phyloP scores from a whole-genome alignment of 2,797 vertebrate genomes.

The Botia almorhae region DNA sequence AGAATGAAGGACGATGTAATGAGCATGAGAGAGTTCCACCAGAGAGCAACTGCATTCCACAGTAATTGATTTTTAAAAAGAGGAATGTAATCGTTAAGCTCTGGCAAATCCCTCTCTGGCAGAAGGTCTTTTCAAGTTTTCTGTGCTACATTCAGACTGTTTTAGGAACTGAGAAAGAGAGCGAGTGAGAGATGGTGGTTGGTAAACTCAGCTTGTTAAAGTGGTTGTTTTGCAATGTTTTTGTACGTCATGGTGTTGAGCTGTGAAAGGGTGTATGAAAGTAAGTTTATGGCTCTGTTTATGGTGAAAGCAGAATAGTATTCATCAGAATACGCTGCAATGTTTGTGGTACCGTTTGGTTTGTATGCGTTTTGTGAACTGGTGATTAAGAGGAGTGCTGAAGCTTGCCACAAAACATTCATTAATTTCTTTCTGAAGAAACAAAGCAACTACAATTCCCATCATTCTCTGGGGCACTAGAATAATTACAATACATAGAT shows the following conservation, averaged over 20 bases:
- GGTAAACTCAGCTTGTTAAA: not conserved
- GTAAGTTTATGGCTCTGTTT: not conserved
- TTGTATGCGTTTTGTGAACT: not conserved
- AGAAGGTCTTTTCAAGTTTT: constrained; percentile 42
- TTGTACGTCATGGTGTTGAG: not conserved
- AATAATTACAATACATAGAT: not conserved
- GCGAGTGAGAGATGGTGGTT: not conserved
- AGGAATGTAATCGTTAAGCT: constrained; percentile 34
- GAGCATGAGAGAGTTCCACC: not conserved
- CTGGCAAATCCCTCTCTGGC: constrained; percentile 27
- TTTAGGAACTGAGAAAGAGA: constrained; percentile 3
- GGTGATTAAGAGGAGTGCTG: not conserved
- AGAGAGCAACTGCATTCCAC: constrained; percentile 34
- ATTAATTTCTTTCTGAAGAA: not conserved
- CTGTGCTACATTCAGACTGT: constrained; percentile 17
- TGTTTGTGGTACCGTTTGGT: not conserved
- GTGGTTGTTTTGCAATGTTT: not conserved
- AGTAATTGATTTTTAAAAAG: constrained; percentile 40
- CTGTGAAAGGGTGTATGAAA: not conserved
- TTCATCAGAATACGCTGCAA: not conserved
- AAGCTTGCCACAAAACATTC: not conserved
- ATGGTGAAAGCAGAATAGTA: not conserved
- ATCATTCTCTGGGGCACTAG: not conserved
- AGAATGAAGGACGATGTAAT: constrained; percentile 38
- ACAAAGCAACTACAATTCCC: not conserved